Evolutionary conservation across 2,888 invertebrate species (phyloP).

Genomic region (Meiosimyza decipiens): DNA sequence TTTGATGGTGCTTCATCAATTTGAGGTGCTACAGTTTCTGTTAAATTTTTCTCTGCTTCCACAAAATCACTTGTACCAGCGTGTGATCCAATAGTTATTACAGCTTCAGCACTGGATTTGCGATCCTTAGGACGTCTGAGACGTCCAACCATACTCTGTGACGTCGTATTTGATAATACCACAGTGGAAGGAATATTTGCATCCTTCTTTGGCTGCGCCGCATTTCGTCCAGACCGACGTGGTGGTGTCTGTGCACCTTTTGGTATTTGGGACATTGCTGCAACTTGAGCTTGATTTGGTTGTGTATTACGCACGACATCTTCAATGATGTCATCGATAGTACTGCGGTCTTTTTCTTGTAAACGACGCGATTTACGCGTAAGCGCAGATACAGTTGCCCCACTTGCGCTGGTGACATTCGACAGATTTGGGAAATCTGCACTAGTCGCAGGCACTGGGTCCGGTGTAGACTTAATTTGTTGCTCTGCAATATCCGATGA

Average conservation of each 20-base stretch:
- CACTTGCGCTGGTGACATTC: conserved; percentile 44
- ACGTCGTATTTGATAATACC: conserved; percentile 28
- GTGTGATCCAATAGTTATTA: conserved; percentile 58
- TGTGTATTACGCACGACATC: conserved; percentile 82
- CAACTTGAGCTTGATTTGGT: conserved; percentile 54
- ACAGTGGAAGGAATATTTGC: conserved; percentile 36
- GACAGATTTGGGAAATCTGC: conserved; percentile 32
- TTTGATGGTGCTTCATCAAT: conserved; percentile 22
- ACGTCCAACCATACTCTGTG: conserved; percentile 66
- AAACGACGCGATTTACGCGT: conserved; percentile 85
- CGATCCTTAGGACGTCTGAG: conserved; percentile 73
- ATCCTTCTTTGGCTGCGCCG: conserved; percentile 61
- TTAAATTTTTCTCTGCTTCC: background rate
- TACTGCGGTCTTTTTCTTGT: conserved; percentile 82
- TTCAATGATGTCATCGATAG: conserved; percentile 89
- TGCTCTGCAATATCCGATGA: conserved; percentile 10
- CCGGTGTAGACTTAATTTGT: conserved; percentile 19
- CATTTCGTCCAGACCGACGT: conserved; percentile 64
- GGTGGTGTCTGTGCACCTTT: conserved; percentile 65
- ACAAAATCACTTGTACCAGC: background rate
- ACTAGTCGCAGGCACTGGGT: background rate
- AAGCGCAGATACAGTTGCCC: conserved; percentile 63
- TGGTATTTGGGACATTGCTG: conserved; percentile 45
- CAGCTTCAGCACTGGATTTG: conserved; percentile 74
- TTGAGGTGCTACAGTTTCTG: conserved; percentile 29